phyloP scores from a whole-genome alignment of 2,113 vertebrate species.

The Sisor rabdophorus region DNA sequence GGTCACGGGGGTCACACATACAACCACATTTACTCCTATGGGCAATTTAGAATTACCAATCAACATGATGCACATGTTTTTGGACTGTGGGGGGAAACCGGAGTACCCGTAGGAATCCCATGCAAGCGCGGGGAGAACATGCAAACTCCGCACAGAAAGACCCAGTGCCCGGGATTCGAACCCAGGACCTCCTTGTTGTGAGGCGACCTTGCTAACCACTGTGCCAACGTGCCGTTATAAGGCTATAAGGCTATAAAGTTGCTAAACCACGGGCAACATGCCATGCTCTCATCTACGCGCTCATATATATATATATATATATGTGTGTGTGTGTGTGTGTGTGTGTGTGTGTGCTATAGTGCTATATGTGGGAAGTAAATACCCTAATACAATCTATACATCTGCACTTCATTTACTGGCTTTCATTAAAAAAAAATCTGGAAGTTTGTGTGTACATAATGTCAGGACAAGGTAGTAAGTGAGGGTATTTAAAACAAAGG shows the following conservation, averaged over 20 bases:
- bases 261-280: conserved; percentile 13
- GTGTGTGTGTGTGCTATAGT: neutral
- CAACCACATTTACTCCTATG: too few species aligned
- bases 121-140: too few species aligned
- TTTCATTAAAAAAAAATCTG: neutral
- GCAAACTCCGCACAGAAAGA: too few species aligned
- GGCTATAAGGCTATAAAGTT: conserved; percentile 38
- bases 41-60: too few species aligned
- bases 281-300: conserved; percentile 21
- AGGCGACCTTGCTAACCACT: too few species aligned
- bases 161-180: too few species aligned
- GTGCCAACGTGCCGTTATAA: neutral
- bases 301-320: too few species aligned
- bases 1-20: too few species aligned
- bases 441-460: conserved; percentile 16
- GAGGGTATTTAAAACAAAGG: conserved; percentile 36
- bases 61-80: too few species aligned
- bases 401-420: conserved; percentile 1
- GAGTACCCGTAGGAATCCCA: too few species aligned
- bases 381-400: neutral
- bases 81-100: too few species aligned
- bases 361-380: conserved; percentile 25
- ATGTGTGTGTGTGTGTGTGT: neutral
- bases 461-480: conserved; percentile 28
- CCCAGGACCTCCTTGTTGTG: too few species aligned